A percentile compares a stretch with the other conserved stretches of the same genome.
phyloP scores from a whole-genome alignment of 1,140 invertebrate genomes.

The Chionoecetes opilio region DNA sequence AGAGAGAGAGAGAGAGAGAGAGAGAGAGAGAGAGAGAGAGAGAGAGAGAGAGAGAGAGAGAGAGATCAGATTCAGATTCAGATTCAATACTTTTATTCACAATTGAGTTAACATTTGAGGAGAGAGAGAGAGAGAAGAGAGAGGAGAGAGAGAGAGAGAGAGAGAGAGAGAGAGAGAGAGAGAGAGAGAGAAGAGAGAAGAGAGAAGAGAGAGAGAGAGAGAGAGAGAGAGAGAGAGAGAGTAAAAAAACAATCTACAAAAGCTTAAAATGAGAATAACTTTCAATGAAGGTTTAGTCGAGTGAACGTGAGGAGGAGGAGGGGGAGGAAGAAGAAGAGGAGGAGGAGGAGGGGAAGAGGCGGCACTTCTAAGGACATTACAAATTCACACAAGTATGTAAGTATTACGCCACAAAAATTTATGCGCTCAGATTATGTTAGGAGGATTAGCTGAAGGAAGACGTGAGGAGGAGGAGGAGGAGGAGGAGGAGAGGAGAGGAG shows the following conservation, averaged over 20 bases:
- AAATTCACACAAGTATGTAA: too few species aligned
- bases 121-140: too few species aligned
- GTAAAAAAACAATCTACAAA: background rate
- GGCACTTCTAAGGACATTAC: too few species aligned
- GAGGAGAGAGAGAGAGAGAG: slow-evolving; percentile 20
- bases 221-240: slow-evolving; percentile 21
- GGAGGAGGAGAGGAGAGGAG: background rate
- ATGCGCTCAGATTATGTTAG: too few species aligned
- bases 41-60: too few species aligned
- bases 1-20: too few species aligned
- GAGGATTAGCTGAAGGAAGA: background rate
- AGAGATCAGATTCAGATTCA: too few species aligned
- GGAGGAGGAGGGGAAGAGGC: background rate
- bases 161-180: slow-evolving; percentile 13
- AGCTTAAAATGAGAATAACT: background rate
- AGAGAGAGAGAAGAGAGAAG: background rate
- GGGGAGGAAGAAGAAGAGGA: background rate
- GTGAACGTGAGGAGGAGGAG: background rate
- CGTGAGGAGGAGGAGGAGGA: background rate
- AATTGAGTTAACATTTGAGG: too few species aligned
- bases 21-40: too few species aligned
- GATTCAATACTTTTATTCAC: too few species aligned
- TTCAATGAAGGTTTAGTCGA: background rate
- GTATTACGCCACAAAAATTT: too few species aligned
- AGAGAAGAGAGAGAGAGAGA: background rate